Evolutionary conservation across 1,140 invertebrate species (phyloP), one percentile per base, ranked within the genome.

Genomic region (Megathymus violae): DNA sequence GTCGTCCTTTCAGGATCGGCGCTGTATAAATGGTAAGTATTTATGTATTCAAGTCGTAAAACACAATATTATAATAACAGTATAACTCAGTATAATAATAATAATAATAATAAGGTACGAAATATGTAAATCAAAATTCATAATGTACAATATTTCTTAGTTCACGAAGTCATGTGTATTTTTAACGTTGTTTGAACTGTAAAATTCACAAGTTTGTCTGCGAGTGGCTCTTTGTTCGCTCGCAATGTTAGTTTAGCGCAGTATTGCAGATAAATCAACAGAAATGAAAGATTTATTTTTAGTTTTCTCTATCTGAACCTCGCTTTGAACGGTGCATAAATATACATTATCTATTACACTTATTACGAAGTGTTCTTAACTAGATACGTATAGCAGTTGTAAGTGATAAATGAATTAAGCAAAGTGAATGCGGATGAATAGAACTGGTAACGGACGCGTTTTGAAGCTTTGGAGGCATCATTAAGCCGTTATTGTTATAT

Each of bases 221-320:
- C 34, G 34, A 36, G 10, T 36, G n/a, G 34, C 34, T 31, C 34
- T 36, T 36, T 36, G 34, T 36, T 36, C 34, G n/a, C 34, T 36
- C n/a, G 34, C 34, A 36, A 36, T 36, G 34, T 36, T 36, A 36
- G 34, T n/a, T 36, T n/a, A 36, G 34, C 34, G 34, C 34, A 36
- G 34, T 36, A 36, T 36, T 36, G 34, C 34, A 36, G 34, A 36
- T 36, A 36, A 36, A 36, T 36, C 34, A 36, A 36, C 34, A 36
- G 34, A 36, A 36, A 36, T 36, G 34, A 36, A 36, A 36, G 34
- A 36, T 36, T 36, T 36, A 36, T 36, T 36, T 36, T 36, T 36
- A 36, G 34, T 36, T 36, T 36, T 36, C 34, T 36, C 34, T 11
- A n/a, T 36, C 34, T 36, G 34, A 36, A 36, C 34, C 34, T 36